Percentiles rank a stretch among this genome's conserved stretches.
phyloP scores from a whole-genome alignment of 1,140 invertebrate genomes.

The Procambarus clarkii region DNA sequence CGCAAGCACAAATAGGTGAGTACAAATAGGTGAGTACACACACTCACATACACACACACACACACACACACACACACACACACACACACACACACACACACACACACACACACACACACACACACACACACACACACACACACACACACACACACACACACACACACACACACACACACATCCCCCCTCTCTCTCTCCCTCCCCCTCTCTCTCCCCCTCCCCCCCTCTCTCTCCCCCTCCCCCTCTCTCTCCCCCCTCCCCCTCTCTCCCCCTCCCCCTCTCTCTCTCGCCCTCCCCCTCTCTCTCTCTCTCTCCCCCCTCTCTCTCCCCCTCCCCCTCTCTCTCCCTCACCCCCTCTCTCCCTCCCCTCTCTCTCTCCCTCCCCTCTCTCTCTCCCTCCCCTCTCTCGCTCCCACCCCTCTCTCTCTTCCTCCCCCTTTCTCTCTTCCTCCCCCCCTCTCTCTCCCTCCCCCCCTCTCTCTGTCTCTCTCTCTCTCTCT shows the following conservation, averaged over 20 bases:
- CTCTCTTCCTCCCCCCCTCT: not conserved
- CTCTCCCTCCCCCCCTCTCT: not conserved
- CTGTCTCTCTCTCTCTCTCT: not conserved
- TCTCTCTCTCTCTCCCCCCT: not conserved
- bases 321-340: not conserved
- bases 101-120: constrained; percentile 15
- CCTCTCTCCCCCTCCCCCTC: not conserved
- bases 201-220: no score
- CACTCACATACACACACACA: no score
- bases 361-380: not conserved
- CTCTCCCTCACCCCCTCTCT: not conserved
- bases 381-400: not conserved
- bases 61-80: no score
- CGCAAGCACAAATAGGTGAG: no score
- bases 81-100: constrained; percentile 15
- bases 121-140: constrained; percentile 15
- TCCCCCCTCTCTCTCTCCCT: not conserved
- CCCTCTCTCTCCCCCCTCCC: no score
- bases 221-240: no score
- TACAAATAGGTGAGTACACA: no score
- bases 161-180: not conserved
- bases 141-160: constrained; percentile 15
- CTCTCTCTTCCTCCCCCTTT: no score
- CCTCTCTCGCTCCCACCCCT: no score
- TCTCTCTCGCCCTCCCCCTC: no score